These are phyloP conservation scores for Eugnorisma glareosa DNA, from an alignment of 2,888 invertebrate species.

Conservation along the genomic window DNA sequence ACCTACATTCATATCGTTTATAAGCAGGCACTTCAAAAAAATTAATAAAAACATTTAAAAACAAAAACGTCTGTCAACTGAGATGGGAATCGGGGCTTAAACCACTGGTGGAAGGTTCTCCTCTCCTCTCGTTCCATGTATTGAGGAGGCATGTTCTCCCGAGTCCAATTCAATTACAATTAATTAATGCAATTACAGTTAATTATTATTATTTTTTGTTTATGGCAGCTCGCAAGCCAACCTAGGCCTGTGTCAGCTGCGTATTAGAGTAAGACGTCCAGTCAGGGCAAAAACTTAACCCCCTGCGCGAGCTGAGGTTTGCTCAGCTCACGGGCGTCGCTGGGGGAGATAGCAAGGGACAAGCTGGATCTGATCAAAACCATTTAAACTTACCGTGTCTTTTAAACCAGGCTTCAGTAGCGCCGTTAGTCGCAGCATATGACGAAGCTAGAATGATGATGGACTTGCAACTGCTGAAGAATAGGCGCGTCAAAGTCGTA, in stretches of 20 bases:
- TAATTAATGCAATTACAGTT: too few relatives aligned
- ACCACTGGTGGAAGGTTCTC: too few relatives aligned
- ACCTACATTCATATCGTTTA: too few relatives aligned
- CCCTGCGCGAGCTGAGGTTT: background rate
- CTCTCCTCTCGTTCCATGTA: too few relatives aligned
- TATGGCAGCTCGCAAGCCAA: background rate
- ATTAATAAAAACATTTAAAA: too few relatives aligned
- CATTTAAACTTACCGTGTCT: background rate
- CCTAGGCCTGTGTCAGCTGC: background rate
- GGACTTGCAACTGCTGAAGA: constrained; percentile 87
- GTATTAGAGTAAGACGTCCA: background rate
- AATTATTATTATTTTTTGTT: too few relatives aligned
- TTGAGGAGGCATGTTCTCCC: background rate
- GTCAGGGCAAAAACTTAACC: background rate
- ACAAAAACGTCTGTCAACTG: too few relatives aligned
- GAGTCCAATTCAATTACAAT: background rate
- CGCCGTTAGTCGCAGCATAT: constrained; percentile 67
- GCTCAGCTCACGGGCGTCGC: background rate
- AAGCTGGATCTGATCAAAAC: background rate
- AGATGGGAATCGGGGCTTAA: too few relatives aligned
- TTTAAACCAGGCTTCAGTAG: constrained; percentile 70
- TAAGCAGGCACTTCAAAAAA: too few relatives aligned
- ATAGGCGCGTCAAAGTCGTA: constrained; percentile 87
- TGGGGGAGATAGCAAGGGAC: background rate
- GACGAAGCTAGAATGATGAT: constrained; percentile 90